Evolutionary conservation across 2,888 invertebrate genomes (phyloP), one percentile per base, ranked within the genome.

Genomic region (Altica lythri): DNA sequence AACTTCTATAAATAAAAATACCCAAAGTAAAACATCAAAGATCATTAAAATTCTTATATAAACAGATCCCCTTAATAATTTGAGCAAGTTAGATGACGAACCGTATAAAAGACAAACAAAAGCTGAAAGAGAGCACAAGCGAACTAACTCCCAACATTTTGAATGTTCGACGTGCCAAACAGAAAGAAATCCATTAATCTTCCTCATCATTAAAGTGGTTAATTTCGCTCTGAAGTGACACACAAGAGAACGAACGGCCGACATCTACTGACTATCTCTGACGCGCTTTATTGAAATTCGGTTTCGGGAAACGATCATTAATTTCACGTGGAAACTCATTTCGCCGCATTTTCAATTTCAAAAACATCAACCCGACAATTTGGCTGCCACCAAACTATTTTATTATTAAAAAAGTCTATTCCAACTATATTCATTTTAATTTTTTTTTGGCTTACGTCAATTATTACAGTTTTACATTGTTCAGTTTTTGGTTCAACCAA

Each of bases 151-250:
- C 14, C 16, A 16, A 34, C 34, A 16, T 2, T 34, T 14, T 13
- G 18, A 32, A 37, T 9, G 13, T 32, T 37, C 30, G 30, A 32
- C 30, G 30, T 17, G 29, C 38, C 40, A 29, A 40, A 48, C 19
- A 49, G 40, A 49, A 49, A 50, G 42, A 55, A 46, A 50, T 48
- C 52, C 59, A 59, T 59, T 55, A 59, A 57, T 59, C 59, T 57
- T 53, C 46, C 40, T 48, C 55, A 62, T 60, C 64, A 59, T 65
- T 66, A 64, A 54, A 60, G 55, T 29, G 51, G 65, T 65, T 63
- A 57, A 63, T 65, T 65, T 61, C 37, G 38, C 35, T 37, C 48
- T 44, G 51, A 47, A 55, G 59, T 55, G 60, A 60, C 60, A 59
- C n/a, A n/a, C 55, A 47, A 35, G 51, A 12, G 22, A 19, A 55